Base-by-base conservation (phyloP, 30 jellyfish, hydroid and myxozoan species). In the Hydractinia symbiolongicarpus region DNA sequence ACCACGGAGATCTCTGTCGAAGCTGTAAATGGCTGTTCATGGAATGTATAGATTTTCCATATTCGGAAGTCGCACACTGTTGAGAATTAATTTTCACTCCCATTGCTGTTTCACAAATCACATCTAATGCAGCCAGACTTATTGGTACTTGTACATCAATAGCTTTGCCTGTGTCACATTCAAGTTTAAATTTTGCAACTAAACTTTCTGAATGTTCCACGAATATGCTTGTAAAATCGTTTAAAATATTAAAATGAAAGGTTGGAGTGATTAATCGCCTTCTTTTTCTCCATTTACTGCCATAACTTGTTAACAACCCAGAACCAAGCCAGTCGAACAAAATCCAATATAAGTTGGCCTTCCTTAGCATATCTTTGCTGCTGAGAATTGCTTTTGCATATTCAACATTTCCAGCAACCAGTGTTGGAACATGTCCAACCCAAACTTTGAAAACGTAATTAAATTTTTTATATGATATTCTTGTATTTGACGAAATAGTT, bases 61-160 rank as follows among this genome's bases (percentile, higher is more conserved):
- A 92, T 72, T 86, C 94, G 21, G 87, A 71, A 16, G 84, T 84
- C 66, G 88, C 19, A 44, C 79, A 84, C 19, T 57, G 56, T 67
- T 92, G 98, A 5, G 96, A 89, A 50, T 86, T 89, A 51, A 88
- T 54, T 73, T 76, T 86, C 4, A 86, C 96, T 17, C 98, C 98
- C 98, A 92, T 92, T 67, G 98, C 89, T 13, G 98, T 86, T 62
- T 92, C 87, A n/a, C 83, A 62, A 50, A 79, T 79, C 10, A 79
- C 44, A 79, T 66, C 81, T 67, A 79, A 67, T 20, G 85, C 55
- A 4, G 87, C 87, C 70, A 79, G 54, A 44, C 87, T 56, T 9
- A 61, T 64, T 21, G 87, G 85, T 62, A 21, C 70, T 5, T 79
- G 87, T n/a, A 79, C 64, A 66, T 79, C 87, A 5, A 79, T 20